These are phyloP conservation scores for Pandemis heparana DNA, from an alignment of 2,888 invertebrate genomes.

Conservation along the genomic window DNA sequence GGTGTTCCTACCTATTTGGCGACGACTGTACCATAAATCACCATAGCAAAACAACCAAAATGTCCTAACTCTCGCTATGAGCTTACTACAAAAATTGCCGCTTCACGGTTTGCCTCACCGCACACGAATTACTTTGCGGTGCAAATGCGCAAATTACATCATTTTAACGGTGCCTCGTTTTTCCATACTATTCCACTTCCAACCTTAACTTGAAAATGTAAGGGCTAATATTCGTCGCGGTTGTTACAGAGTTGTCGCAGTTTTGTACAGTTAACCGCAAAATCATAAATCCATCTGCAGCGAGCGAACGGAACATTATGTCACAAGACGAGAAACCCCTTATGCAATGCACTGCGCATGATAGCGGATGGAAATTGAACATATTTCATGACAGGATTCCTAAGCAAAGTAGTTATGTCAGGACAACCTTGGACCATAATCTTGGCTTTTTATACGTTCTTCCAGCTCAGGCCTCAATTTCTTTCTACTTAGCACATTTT, in stretches of 20 bases:
- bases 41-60: neutral
- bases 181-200: slow-evolving; percentile 45
- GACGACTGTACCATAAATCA: slow-evolving; percentile 1
- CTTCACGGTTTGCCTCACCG: slow-evolving; percentile 59
- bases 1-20: neutral
- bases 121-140: slow-evolving; percentile 58
- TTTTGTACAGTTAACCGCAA: slow-evolving; percentile 68
- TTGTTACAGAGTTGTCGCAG: slow-evolving; percentile 42
- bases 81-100: slow-evolving; percentile 51
- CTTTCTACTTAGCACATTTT: too few species aligned
- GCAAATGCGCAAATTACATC: slow-evolving; percentile 71
- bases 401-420: neutral
- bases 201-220: slow-evolving; percentile 43
- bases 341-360: slow-evolving; percentile 23
- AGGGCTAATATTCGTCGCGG: slow-evolving; percentile 33
- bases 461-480: too few species aligned
- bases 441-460: neutral
- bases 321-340: slow-evolving; percentile 53
- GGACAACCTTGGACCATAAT: neutral
- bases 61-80: neutral
- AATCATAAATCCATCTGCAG: slow-evolving; percentile 65
- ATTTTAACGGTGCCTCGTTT: slow-evolving; percentile 56
- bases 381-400: slow-evolving; percentile 8
- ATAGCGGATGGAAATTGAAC: slow-evolving; percentile 22
- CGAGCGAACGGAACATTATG: slow-evolving; percentile 59